A percentile compares a stretch with the other conserved stretches of the same genome.
phyloP scores from a whole-genome alignment of 2,888 invertebrate species.

The Proisotoma minuta region DNA sequence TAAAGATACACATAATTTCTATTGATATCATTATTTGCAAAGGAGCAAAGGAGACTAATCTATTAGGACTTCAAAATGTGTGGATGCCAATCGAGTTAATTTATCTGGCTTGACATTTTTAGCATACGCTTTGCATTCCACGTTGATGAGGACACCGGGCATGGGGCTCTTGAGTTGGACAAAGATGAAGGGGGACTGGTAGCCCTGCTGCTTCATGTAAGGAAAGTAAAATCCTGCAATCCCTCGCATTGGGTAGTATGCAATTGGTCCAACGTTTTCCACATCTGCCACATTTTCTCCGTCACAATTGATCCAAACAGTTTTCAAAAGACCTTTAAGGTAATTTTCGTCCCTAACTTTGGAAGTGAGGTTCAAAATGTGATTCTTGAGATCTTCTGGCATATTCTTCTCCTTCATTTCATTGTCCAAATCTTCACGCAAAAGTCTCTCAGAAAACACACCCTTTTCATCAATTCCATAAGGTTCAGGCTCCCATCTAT shows the following conservation, averaged over 20 bases:
- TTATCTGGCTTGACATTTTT: conserved; percentile 82
- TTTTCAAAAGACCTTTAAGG: conserved; percentile 47
- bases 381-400: conserved; percentile 22
- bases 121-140: conserved; percentile 91
- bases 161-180: conserved; percentile 16
- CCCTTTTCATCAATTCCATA: conserved; percentile 52
- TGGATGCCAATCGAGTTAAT: conserved; percentile 81
- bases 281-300: conserved; percentile 91
- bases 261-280: conserved; percentile 86
- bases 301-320: conserved; percentile 87
- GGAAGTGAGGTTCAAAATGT: conserved; percentile 16
- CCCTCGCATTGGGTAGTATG: conserved; percentile 76
- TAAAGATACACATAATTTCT: too few relatives aligned
- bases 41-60: conserved; percentile 65
- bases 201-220: conserved; percentile 76
- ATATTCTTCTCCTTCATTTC: conserved; percentile 22
- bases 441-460: conserved; percentile 55
- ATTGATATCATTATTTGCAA: too few relatives aligned
- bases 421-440: conserved; percentile 49
- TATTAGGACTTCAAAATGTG: conserved; percentile 91
- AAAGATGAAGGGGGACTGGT: conserved; percentile 65
- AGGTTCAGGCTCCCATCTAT: conserved; percentile 75
- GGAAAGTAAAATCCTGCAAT: conserved; percentile 83
- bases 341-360: neutral
- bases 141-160: conserved; percentile 82